Conservation (phyloP, 1,140 invertebrate genomes). For the Phthorimaea operculella region DNA sequence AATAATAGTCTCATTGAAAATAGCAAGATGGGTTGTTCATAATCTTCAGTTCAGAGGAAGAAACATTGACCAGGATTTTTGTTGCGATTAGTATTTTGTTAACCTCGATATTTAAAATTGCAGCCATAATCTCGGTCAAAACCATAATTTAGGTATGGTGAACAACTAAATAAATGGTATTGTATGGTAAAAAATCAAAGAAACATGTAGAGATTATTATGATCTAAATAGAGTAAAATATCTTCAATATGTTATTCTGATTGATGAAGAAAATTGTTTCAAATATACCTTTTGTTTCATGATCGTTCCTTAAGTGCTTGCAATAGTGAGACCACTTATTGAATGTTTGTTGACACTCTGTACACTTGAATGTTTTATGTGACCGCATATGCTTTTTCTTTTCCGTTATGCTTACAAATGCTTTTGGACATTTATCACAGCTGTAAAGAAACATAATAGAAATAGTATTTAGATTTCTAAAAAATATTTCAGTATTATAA, state of each 20-base stretch:
- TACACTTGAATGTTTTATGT: conserved; percentile 60
- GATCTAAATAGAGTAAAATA: no score
- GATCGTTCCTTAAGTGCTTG: conserved; percentile 49
- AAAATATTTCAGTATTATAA: background rate
- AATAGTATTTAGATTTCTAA: background rate
- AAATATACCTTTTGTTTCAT: conserved; percentile 32
- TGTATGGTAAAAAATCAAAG: no score
- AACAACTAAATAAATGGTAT: no score
- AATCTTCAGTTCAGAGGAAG: no score
- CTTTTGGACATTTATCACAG: conserved; percentile 53
- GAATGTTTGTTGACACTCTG: conserved; percentile 46
- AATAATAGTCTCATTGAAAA: conserved; percentile 9
- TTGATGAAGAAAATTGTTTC: background rate
- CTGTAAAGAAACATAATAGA: conserved; percentile 33
- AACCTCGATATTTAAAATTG: no score
- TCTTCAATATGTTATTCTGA: no score
- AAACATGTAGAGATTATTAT: no score
- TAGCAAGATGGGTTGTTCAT: background rate
- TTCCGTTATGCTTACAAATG: conserved; percentile 47
- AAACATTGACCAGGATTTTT: no score
- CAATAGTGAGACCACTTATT: conserved; percentile 51
- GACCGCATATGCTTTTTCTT: conserved; percentile 59
- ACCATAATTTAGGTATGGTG: no score
- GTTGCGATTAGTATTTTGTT: no score
- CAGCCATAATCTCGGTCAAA: no score